These are phyloP conservation scores for Tokudaia muenninki DNA, from an alignment of 2,797 vertebrate species.

Conservation along the genomic window DNA sequence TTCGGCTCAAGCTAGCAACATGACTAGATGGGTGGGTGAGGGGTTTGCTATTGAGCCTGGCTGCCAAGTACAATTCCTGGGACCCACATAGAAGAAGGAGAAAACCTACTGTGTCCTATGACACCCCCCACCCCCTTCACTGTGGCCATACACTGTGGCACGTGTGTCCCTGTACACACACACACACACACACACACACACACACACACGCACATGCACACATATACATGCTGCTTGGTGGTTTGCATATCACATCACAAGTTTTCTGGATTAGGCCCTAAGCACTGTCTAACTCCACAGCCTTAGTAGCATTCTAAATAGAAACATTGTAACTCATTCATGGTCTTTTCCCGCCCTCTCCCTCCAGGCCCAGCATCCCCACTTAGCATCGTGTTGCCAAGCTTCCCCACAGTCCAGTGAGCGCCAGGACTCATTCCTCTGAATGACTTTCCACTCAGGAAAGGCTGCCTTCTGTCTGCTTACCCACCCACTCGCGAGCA, in stretches of 20 bases:
- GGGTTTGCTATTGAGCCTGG: not conserved
- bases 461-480: not conserved
- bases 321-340: not conserved
- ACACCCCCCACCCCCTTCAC: not conserved
- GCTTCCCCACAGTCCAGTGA: not conserved
- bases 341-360: not conserved
- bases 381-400: not conserved
- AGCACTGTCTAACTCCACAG: not conserved
- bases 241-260: not conserved
- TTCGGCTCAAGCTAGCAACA: not conserved
- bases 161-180: not conserved
- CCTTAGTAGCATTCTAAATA: not conserved
- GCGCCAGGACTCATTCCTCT: not conserved
- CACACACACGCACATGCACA: not conserved
- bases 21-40: not conserved
- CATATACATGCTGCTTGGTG: not conserved
- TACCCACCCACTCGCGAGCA: not conserved
- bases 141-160: too few relatives aligned
- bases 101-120: not conserved
- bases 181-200: not conserved
- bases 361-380: not conserved
- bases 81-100: not conserved
- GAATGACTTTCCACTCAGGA: not conserved
- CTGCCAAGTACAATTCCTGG: not conserved
- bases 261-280: not conserved